Percentiles rank a stretch among this genome's conserved stretches.
Conservation (phyloP, 2,888 invertebrate species). For the Melanargia galathea region DNA sequence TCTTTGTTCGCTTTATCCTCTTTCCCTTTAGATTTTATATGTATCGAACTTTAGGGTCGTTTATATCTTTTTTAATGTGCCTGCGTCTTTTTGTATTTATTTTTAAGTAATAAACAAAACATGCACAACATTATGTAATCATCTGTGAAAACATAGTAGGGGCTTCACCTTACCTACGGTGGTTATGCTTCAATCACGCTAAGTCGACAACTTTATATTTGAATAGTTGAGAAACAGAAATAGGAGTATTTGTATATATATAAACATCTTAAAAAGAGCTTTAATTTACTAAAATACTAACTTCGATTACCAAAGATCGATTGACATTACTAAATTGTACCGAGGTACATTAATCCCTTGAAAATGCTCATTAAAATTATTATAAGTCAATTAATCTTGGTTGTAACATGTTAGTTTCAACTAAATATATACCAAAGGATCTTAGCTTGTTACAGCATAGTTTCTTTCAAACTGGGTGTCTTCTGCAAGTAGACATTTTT, state of each 20-base stretch:
- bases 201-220: slow-evolving; percentile 20
- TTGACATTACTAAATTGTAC: slow-evolving; percentile 18
- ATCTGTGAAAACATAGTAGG: slow-evolving; percentile 37
- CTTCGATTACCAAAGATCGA: slow-evolving; percentile 32
- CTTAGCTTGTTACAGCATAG: not conserved
- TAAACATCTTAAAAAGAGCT: slow-evolving; percentile 16
- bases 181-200: slow-evolving; percentile 2
- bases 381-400: slow-evolving; percentile 15
- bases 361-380: slow-evolving; percentile 27
- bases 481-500: too few species aligned
- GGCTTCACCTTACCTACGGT: slow-evolving; percentile 2
- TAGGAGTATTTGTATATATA: slow-evolving; percentile 22
- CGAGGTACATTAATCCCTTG: slow-evolving; percentile 16
- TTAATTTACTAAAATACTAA: slow-evolving; percentile 32
- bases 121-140: slow-evolving; percentile 40
- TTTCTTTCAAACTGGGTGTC: not conserved
- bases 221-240: not conserved
- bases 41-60: slow-evolving; percentile 42
- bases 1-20: slow-evolving; percentile 48
- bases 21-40: slow-evolving; percentile 45
- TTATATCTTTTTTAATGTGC: slow-evolving; percentile 45
- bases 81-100: slow-evolving; percentile 44
- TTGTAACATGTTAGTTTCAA: slow-evolving; percentile 4
- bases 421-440: slow-evolving; percentile 23
- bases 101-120: slow-evolving; percentile 41